Conservation (phyloP, 92 coral and sea anemone genomes). For the Parazoanthus atlanticus region DNA sequence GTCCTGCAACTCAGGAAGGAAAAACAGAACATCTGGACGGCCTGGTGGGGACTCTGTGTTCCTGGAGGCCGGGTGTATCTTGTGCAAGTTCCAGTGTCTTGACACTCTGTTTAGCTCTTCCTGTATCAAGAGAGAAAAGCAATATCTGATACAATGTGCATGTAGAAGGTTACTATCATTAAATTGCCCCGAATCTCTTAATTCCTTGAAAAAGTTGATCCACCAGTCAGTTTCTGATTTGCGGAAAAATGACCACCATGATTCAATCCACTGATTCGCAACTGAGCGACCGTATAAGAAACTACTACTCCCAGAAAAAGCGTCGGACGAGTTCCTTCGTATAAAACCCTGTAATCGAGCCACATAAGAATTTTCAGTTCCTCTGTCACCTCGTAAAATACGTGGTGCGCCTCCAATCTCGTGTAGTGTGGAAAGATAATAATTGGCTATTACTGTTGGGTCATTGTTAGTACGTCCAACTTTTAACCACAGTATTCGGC, state of each 20-base stretch:
- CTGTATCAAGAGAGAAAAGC: conserved; percentile 24
- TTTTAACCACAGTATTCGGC: conserved; percentile 14
- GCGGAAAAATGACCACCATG: conserved; percentile 16
- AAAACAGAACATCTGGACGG: conserved; percentile 20
- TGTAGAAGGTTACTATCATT: conserved; percentile 4
- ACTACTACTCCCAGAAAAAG: conserved; percentile 10
- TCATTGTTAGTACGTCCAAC: background rate
- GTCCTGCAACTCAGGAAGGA: conserved; percentile 11
- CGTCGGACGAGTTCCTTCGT: conserved; percentile 22
- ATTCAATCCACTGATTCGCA: conserved; percentile 18
- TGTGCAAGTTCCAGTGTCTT: too few relatives aligned
- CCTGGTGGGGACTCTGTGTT: conserved; percentile 21
- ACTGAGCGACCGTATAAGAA: conserved; percentile 23
- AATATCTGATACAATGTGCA: conserved; percentile 6
- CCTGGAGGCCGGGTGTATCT: background rate
- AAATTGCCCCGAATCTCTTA: conserved; percentile 17
- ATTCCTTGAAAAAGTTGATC: conserved; percentile 12
- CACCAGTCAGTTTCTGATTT: conserved; percentile 19
- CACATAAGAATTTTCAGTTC: conserved; percentile 12
- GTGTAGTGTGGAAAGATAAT: too few relatives aligned
- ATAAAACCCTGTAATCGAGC: conserved; percentile 14
- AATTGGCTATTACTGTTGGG: background rate
- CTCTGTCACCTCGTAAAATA: conserved; percentile 2
- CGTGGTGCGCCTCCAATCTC: background rate
- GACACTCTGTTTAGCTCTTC: conserved; percentile 24